Evolutionary conservation across 2,113 vertebrate species (phyloP), one percentile per base, ranked within the genome.

Genomic region (Hyaena hyaena): DNA sequence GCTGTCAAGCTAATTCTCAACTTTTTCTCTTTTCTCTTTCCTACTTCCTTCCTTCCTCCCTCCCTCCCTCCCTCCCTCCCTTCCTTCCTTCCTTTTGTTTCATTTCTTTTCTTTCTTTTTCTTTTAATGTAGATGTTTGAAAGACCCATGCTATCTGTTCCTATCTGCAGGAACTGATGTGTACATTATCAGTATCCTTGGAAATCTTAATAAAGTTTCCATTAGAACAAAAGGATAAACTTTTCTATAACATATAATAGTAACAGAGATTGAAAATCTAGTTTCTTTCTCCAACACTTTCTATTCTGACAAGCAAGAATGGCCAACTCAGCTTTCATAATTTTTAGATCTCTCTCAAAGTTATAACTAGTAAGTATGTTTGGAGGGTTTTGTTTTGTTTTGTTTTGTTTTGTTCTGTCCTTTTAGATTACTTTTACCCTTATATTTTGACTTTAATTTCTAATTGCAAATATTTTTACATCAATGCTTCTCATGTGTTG

Each of bases 241-340:
- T 91, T 98, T 98, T 98, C 88, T 98, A 97, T 94, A 95, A 73
- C 23, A 79, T 95, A 86, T 93, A 88, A 95, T 97, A 97, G 95
- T 21, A 95, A 98, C 69, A 91, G 96, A 98, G 87, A 98, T 88
- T 61, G 94, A 98, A 95, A 98, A 98, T 97, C 90, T 91, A 95
- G 26, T 98, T 98, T 98, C 92, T 96, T 98, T 98, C 98, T 97
- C 95, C 90, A 95, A 90, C 80, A 90, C 43, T 98, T 98, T 98
- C 90, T 98, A 96, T 97, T 96, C 96, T 97, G 90, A 97, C 96
- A 95, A 97, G 93, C 91, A 97, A 97, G 97, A 98, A 97, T 68
- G 93, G 71, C 96, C 96, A 98, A 96, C 68, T 16, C 69, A 85
- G 93, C 96, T 97, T 98, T 96, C 91, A 82, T 95, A 86, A 96